Evolutionary conservation across 2,113 vertebrate species (phyloP).

Genomic region (Tragelaphus imberbis): DNA sequence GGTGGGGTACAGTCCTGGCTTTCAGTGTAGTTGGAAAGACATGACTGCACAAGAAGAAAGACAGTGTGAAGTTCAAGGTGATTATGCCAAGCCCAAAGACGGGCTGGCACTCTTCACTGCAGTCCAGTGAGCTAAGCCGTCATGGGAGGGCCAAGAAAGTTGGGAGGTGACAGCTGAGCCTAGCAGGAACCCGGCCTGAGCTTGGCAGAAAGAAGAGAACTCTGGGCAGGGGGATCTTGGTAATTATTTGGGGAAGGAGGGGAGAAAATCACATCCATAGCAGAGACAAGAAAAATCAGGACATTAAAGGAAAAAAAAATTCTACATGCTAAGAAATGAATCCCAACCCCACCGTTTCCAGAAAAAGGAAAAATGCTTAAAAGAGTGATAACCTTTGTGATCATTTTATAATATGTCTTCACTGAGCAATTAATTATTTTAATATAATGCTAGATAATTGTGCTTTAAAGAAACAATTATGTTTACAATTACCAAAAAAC

Average conservation of each 20-base stretch:
- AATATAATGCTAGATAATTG: not conserved
- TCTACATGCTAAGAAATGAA: not conserved
- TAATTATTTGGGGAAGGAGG: not conserved
- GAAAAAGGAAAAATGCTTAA: not conserved
- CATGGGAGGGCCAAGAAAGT: not conserved
- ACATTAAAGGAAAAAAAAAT: not conserved
- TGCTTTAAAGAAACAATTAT: not conserved
- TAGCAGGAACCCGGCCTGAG: not conserved
- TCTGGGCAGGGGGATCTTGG: not conserved
- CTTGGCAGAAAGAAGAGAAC: not conserved
- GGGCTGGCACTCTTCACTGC: not conserved
- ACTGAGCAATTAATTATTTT: not conserved
- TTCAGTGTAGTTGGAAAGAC: not conserved
- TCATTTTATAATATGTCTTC: not conserved
- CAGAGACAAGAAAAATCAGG: not conserved
- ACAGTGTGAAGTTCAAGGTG: not conserved
- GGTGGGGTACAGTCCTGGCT: not conserved
- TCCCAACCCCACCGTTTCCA: not conserved
- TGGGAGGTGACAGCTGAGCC: not conserved
- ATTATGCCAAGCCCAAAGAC: not conserved
- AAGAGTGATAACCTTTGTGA: not conserved
- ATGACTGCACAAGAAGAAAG: not conserved
- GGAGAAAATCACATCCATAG: not conserved
- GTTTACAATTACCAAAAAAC: not conserved
- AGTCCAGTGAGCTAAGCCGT: too few relatives aligned